phyloP scores from a whole-genome alignment of 2,888 invertebrate species.

The Diarsia rubi region DNA sequence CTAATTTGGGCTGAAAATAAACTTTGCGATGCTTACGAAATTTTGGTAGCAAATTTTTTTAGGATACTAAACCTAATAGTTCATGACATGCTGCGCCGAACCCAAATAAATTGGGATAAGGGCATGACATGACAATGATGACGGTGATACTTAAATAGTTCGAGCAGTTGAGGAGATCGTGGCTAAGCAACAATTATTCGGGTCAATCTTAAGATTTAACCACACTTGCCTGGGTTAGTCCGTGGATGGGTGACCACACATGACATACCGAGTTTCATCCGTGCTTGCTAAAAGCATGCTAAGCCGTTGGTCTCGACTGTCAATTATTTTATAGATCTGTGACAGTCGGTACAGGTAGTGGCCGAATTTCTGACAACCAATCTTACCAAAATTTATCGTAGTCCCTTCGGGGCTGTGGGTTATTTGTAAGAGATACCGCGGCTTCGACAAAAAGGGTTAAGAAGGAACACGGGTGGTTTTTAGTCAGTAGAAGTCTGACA shows the following conservation, averaged over 20 bases:
- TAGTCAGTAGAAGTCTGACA: too few relatives aligned
- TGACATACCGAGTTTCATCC: neutral
- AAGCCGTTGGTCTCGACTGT: neutral
- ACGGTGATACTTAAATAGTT: neutral
- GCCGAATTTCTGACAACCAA: neutral
- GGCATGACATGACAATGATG: too few relatives aligned
- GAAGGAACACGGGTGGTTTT: too few relatives aligned
- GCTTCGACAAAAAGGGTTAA: too few relatives aligned
- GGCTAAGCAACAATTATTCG: neutral
- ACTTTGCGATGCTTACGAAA: neutral
- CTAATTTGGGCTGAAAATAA: conserved; percentile 8
- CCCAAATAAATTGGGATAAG: too few relatives aligned
- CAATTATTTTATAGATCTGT: neutral
- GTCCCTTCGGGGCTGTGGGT: neutral
- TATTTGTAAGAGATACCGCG: too few relatives aligned
- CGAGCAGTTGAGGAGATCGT: neutral
- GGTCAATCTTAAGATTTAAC: neutral
- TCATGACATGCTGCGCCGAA: too few relatives aligned
- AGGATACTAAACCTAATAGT: neutral
- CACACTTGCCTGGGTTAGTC: neutral
- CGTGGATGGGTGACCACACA: neutral
- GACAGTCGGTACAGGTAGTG: neutral
- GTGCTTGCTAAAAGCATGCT: neutral
- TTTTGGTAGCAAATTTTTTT: neutral
- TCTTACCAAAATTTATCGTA: neutral